Conservation (phyloP, 2,888 invertebrate genomes). For the Tipula helvola region DNA sequence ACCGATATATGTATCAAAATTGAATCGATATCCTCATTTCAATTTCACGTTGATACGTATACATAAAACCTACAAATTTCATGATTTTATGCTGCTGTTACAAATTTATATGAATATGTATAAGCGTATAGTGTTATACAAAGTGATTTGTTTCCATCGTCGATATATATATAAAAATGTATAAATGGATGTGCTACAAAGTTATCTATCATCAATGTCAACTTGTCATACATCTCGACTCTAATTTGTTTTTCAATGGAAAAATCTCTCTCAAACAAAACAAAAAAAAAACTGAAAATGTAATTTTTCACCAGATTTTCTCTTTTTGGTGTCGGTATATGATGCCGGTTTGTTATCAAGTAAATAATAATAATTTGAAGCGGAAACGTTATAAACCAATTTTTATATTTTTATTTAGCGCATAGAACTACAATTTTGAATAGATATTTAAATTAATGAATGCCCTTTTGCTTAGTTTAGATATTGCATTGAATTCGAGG, state of each 20-base stretch:
- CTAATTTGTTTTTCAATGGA: neutral
- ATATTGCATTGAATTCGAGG: slow-evolving; percentile 76
- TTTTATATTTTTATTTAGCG: no score
- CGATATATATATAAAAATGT: neutral
- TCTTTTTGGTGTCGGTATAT: neutral
- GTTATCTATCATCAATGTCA: neutral
- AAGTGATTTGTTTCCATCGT: neutral
- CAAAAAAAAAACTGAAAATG: neutral
- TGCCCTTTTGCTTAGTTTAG: slow-evolving; percentile 41
- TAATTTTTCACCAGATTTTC: neutral
- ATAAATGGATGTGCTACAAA: neutral
- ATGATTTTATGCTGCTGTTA: neutral
- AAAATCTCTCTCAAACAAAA: neutral
- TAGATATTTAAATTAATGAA: neutral
- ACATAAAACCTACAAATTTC: neutral
- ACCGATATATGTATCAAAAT: neutral
- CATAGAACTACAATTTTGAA: neutral
- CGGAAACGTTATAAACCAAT: neutral
- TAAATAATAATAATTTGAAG: neutral
- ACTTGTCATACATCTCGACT: neutral
- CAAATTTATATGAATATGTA: neutral
- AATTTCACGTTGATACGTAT: neutral
- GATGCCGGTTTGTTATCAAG: neutral
- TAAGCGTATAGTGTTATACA: neutral
- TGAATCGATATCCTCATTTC: neutral